phyloP scores from a whole-genome alignment of 2,888 invertebrate species.

The Eucera pruinosa region DNA sequence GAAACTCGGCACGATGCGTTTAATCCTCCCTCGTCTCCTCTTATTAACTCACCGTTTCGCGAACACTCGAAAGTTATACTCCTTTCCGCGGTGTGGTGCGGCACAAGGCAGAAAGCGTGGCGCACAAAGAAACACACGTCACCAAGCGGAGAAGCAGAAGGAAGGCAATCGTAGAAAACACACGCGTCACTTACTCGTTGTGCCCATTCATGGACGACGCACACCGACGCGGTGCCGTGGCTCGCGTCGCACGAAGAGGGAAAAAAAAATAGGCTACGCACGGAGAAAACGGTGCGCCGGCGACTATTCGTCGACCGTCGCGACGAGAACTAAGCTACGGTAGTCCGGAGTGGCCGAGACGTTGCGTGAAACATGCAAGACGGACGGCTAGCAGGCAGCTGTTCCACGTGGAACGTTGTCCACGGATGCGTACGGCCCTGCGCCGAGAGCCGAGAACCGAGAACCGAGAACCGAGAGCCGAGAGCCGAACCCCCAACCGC shows the following conservation, averaged over 20 bases:
- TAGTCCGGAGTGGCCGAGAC: slow-evolving; percentile 12
- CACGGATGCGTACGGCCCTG: slow-evolving; percentile 69
- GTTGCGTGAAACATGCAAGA: slow-evolving; percentile 45
- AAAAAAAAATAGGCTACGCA: neutral
- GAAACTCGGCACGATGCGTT: neutral
- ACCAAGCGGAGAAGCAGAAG: slow-evolving; percentile 22
- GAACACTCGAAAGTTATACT: slow-evolving; percentile 39
- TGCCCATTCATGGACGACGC: slow-evolving; percentile 59
- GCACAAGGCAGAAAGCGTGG: slow-evolving; percentile 43
- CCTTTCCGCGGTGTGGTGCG: slow-evolving; percentile 28
- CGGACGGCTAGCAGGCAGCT: slow-evolving; percentile 75
- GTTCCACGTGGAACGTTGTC: slow-evolving; percentile 82
- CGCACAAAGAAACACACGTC: slow-evolving; percentile 44
- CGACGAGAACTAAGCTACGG: slow-evolving; percentile 32
- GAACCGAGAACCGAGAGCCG: too few relatives aligned
- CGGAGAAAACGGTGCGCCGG: neutral
- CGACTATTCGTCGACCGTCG: slow-evolving; percentile 11
- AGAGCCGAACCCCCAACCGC: slow-evolving; percentile 75
- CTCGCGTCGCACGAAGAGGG: neutral
- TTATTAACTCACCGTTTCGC: slow-evolving; percentile 17
- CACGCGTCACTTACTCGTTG: slow-evolving; percentile 50
- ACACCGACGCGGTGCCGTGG: slow-evolving; percentile 16
- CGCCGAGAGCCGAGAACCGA: slow-evolving; percentile 68
- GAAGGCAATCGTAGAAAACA: slow-evolving; percentile 43
- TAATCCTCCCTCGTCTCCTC: slow-evolving; percentile 6